Conservation (phyloP, 2,888 invertebrate genomes). For the Chymomyza procnemis region DNA sequence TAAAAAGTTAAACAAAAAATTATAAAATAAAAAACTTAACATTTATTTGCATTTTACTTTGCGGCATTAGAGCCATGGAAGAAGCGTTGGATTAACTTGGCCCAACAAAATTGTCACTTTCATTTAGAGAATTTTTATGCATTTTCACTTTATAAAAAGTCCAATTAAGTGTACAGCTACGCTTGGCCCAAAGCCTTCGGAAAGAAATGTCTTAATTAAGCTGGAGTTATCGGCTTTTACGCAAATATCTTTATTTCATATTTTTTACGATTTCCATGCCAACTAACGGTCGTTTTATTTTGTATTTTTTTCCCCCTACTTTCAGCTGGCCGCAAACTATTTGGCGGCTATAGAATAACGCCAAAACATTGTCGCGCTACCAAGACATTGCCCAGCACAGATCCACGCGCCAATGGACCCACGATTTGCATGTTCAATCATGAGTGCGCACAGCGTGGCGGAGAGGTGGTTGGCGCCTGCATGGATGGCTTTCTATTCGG, state of each 20-base stretch:
- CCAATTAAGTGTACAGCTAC: constrained; percentile 59
- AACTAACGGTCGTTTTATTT: not conserved
- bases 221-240: not conserved
- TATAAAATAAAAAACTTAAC: not conserved
- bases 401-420: constrained; percentile 82
- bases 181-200: constrained; percentile 23
- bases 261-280: not conserved
- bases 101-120: constrained; percentile 54
- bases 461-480: constrained; percentile 92
- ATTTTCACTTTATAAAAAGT: constrained; percentile 53
- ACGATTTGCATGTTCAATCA: constrained; percentile 96
- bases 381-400: constrained; percentile 81
- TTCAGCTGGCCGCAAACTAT: constrained; percentile 83
- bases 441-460: constrained; percentile 88
- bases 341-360: constrained; percentile 92
- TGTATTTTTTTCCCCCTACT: constrained; percentile 2
- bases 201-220: constrained; percentile 38
- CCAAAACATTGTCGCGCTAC: constrained; percentile 89
- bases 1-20: not conserved
- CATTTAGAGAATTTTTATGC: constrained; percentile 54
- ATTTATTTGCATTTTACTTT: not conserved
- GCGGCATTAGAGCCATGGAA: too few relatives aligned
- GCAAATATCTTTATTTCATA: not conserved
- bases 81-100: too few relatives aligned
- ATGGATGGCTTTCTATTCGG: constrained; percentile 91